A percentile compares a stretch with the other conserved stretches of the same genome.
Conservation (phyloP, 2,113 vertebrate species). For the Colinus virginianus region DNA sequence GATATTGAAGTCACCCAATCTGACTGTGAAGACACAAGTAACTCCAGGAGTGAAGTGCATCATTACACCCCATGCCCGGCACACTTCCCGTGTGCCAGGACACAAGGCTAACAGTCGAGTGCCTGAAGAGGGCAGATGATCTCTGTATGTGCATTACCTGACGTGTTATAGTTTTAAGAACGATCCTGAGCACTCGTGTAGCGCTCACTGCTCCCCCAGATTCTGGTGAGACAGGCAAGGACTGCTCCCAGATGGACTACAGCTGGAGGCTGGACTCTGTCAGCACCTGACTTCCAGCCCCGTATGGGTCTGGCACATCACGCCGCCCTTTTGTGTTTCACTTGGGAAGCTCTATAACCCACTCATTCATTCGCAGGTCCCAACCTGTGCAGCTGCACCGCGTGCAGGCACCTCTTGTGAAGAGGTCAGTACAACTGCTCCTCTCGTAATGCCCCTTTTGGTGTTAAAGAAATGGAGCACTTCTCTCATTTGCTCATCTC, state of each 20-base stretch:
- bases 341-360: neutral
- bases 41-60: constrained; percentile 22
- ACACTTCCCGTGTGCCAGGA: neutral
- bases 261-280: neutral
- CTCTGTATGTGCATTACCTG: constrained; percentile 20
- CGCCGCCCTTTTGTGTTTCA: neutral
- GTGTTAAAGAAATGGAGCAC: neutral
- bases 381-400: neutral
- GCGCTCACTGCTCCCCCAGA: neutral
- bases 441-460: neutral
- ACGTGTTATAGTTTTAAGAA: neutral
- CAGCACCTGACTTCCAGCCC: neutral
- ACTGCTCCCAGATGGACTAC: neutral
- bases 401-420: neutral
- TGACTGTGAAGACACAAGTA: constrained; percentile 33
- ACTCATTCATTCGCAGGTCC: neutral
- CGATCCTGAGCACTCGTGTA: neutral
- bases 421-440: neutral
- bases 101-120: constrained; percentile 57
- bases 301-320: neutral
- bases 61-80: constrained; percentile 12
- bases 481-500: constrained; percentile 1
- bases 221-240: neutral
- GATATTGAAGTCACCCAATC: constrained; percentile 35
- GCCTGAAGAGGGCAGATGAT: constrained; percentile 54